Evolutionary conservation across 2,113 vertebrate species (phyloP).

Genomic region (Phoenicopterus ruber): DNA sequence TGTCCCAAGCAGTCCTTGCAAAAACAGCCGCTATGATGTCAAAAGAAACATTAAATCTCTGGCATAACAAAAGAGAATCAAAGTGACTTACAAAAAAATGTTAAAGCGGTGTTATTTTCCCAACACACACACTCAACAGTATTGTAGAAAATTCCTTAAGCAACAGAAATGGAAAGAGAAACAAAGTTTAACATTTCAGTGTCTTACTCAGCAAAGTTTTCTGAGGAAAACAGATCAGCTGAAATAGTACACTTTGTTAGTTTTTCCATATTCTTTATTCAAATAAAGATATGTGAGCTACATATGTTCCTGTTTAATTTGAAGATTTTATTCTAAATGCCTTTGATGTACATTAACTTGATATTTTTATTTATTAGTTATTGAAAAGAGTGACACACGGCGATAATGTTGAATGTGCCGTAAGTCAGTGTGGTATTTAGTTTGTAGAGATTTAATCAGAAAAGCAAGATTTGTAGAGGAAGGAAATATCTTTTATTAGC

Average conservation of each 20-base stretch:
- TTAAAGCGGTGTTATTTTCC: neutral
- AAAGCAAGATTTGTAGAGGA: neutral
- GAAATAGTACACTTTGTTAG: slow-evolving; percentile 55
- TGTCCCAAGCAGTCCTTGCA: neutral
- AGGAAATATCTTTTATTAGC: neutral
- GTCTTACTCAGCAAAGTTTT: slow-evolving; percentile 55
- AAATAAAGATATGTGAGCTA: slow-evolving; percentile 57
- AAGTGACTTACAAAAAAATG: neutral
- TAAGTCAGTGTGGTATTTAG: neutral
- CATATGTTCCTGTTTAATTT: slow-evolving; percentile 51
- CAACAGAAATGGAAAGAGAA: slow-evolving; percentile 54
- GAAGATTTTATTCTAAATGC: slow-evolving; percentile 10
- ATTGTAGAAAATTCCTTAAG: slow-evolving; percentile 48
- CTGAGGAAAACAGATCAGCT: slow-evolving; percentile 38
- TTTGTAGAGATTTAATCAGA: neutral
- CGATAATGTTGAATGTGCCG: neutral
- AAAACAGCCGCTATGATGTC: neutral
- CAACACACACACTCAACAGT: neutral
- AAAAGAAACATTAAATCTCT: slow-evolving; percentile 33
- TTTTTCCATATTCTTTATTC: slow-evolving; percentile 62
- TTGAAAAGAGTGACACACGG: neutral
- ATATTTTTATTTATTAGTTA: slow-evolving; percentile 36
- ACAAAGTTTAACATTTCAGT: slow-evolving; percentile 57
- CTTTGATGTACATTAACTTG: slow-evolving; percentile 15
- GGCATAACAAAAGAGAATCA: slow-evolving; percentile 13